Percentiles rank a stretch among this genome's conserved stretches.
Conservation (phyloP, 2,888 invertebrate species). For the Drosophila birchii region DNA sequence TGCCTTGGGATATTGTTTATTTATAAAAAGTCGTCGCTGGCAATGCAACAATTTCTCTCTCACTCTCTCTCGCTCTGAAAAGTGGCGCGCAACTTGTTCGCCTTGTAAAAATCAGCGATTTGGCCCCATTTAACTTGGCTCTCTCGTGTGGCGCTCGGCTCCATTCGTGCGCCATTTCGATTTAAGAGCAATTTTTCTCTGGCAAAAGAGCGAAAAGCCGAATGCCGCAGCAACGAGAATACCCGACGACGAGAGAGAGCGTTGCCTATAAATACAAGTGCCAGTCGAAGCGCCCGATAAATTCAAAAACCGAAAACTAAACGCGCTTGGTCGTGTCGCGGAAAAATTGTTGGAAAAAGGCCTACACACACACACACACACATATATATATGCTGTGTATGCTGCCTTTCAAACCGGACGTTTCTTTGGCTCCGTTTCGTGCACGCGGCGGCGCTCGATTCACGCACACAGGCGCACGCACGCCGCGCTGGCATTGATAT, state of each 20-base stretch:
- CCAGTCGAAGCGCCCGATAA: neutral
- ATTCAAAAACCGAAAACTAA: neutral
- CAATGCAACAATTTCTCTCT: conserved; percentile 41
- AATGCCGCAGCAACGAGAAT: conserved; percentile 1
- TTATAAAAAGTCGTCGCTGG: conserved; percentile 30
- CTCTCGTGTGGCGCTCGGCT: conserved; percentile 36
- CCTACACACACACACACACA: conserved; percentile 23
- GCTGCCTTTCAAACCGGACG: conserved; percentile 79
- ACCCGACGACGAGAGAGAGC: neutral
- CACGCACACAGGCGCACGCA: conserved; percentile 35
- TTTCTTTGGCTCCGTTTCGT: conserved; percentile 40
- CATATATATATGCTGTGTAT: conserved; percentile 58
- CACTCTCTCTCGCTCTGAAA: conserved; percentile 1
- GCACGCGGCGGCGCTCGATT: conserved; percentile 57
- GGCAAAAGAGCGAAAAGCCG: neutral
- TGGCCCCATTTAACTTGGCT: conserved; percentile 67
- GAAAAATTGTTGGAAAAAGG: conserved; percentile 16
- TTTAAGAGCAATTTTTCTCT: too few relatives aligned
- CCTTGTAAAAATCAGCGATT: conserved; percentile 70
- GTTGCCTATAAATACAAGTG: conserved; percentile 9
- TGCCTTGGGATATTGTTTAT: conserved; percentile 22
- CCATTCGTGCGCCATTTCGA: too few relatives aligned
- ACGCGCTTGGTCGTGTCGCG: conserved; percentile 7
- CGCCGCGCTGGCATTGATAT: conserved; percentile 36
- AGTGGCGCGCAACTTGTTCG: conserved; percentile 74